Evolutionary conservation across 2,797 vertebrate species (phyloP).

Genomic region (Heteromormyrus szaboi): DNA sequence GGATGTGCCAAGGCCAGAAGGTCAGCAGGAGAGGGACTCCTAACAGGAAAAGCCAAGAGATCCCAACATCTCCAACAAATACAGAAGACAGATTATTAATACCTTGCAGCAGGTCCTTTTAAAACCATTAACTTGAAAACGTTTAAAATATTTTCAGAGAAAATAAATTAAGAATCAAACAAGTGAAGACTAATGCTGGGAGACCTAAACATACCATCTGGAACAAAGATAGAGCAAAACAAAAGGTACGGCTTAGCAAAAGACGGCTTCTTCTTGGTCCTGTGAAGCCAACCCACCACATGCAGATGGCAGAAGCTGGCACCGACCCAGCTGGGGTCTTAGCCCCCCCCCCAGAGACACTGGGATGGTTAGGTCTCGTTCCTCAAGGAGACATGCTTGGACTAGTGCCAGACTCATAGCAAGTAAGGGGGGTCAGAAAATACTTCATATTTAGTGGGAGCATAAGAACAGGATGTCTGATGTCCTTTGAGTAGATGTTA

Average conservation of each 20-base stretch:
- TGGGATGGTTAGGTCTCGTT: slow-evolving; percentile 17
- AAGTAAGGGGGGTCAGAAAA: not conserved
- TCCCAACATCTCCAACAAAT: not conserved
- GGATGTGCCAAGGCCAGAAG: not conserved
- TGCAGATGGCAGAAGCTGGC: not conserved
- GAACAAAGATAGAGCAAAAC: not conserved
- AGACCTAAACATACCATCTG: not conserved
- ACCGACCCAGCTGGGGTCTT: slow-evolving; percentile 7
- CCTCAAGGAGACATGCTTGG: slow-evolving; percentile 20
- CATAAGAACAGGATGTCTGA: not conserved
- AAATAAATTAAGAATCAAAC: not conserved
- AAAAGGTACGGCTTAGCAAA: not conserved
- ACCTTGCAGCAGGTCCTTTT: not conserved
- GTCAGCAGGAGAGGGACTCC: not conserved
- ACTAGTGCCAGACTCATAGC: slow-evolving; percentile 24
- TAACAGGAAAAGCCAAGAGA: not conserved
- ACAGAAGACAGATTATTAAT: not conserved
- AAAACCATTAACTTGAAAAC: not conserved
- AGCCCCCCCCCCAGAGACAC: not conserved
- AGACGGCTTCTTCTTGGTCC: not conserved
- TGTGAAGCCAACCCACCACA: not conserved
- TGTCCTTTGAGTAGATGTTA: not conserved
- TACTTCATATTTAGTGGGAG: not conserved
- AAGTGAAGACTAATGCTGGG: not conserved
- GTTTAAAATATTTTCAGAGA: not conserved